Conservation (phyloP, 2,113 vertebrate genomes). For the Cephalopholis sonnerati region DNA sequence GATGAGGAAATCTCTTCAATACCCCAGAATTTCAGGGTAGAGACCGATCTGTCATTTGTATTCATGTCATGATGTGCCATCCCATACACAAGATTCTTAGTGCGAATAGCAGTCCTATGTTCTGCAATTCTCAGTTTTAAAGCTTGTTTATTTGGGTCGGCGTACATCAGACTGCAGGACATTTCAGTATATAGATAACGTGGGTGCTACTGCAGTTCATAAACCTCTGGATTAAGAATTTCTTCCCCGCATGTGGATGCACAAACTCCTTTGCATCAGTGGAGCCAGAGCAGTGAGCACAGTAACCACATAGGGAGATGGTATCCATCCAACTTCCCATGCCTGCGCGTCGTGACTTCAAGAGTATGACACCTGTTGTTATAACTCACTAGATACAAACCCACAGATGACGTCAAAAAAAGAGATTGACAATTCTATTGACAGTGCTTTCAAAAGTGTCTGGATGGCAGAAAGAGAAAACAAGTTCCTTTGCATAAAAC, state of each 20-base stretch:
- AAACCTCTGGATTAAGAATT: neutral
- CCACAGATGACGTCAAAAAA: constrained; percentile 2
- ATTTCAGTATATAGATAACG: neutral
- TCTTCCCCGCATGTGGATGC: neutral
- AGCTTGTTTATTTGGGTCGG: neutral
- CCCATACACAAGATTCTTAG: neutral
- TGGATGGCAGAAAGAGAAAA: neutral
- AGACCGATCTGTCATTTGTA: neutral
- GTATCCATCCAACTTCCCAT: neutral
- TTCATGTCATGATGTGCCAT: neutral
- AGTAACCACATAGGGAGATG: constrained; percentile 17
- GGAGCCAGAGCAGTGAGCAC: neutral
- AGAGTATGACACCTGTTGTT: neutral
- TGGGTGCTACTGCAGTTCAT: neutral
- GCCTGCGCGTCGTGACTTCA: neutral
- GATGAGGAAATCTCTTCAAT: neutral
- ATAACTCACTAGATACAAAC: neutral
- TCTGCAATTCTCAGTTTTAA: neutral
- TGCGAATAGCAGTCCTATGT: neutral
- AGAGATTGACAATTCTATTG: neutral
- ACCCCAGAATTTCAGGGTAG: neutral
- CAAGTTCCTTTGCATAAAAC: neutral
- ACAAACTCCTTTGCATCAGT: neutral
- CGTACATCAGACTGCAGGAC: neutral
- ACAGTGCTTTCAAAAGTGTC: neutral